These are phyloP conservation scores for Montipora sp. DNA, from an alignment of 64 coral and sea anemone genomes.

Conservation along the genomic window DNA sequence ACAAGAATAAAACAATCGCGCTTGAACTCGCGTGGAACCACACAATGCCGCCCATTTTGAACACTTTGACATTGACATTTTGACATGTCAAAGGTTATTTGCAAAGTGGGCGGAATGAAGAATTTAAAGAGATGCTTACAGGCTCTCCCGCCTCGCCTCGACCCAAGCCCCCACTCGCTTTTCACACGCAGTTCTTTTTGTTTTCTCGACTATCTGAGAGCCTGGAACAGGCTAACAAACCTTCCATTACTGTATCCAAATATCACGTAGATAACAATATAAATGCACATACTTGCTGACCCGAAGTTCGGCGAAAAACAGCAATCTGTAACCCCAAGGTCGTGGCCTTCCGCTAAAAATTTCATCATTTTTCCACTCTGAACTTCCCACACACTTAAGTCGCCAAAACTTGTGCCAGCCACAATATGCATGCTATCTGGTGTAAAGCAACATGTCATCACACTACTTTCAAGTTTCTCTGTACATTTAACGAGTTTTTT, in stretches of 20 bases:
- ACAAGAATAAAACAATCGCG: too few species aligned
- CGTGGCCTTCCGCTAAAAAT: constrained; percentile 87
- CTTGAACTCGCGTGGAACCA: too few species aligned
- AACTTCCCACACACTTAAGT: constrained; percentile 89
- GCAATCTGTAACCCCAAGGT: constrained; percentile 87
- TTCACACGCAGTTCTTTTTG: too few species aligned
- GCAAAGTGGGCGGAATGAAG: too few species aligned
- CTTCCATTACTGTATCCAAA: background rate
- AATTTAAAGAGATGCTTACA: too few species aligned
- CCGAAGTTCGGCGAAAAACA: constrained; percentile 93
- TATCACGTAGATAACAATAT: background rate
- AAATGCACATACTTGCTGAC: constrained; percentile 87
- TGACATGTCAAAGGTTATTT: too few species aligned
- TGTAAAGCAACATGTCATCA: constrained; percentile 91
- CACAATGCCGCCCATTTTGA: too few species aligned
- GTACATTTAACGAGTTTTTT: constrained; percentile 78
- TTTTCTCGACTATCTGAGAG: too few species aligned
- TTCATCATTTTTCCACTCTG: constrained; percentile 81
- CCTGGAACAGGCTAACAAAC: too few species aligned
- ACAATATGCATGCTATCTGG: constrained; percentile 95
- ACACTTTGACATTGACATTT: too few species aligned
- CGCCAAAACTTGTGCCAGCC: constrained; percentile 88
- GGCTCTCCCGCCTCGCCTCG: too few species aligned
- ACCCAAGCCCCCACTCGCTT: too few species aligned
- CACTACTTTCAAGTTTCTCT: constrained; percentile 92